Conservation (phyloP, 1,140 invertebrate species). For the Penaeus indicus region DNA sequence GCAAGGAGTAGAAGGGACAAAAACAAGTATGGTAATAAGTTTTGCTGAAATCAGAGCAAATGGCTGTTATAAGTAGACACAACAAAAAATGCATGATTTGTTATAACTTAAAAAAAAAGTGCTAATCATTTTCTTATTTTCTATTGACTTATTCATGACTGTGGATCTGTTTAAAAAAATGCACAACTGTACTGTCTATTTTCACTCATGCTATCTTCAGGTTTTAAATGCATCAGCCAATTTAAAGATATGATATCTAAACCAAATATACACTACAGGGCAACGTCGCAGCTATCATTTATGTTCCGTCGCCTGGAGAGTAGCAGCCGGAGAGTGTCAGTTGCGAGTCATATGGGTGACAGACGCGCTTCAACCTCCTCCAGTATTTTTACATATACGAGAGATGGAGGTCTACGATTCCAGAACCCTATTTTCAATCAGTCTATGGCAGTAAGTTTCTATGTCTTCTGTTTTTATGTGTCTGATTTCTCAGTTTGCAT, state of each 20-base stretch:
- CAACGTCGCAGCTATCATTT: constrained; percentile 36
- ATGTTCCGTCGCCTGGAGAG: constrained; percentile 56
- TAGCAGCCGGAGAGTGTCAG: constrained; percentile 50
- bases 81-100: too few relatives aligned
- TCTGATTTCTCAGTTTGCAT: neutral
- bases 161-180: too few relatives aligned
- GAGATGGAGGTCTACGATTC: constrained; percentile 55
- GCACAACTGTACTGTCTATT: too few relatives aligned
- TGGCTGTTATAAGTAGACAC: too few relatives aligned
- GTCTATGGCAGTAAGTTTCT: constrained; percentile 55
- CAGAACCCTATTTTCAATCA: constrained; percentile 55
- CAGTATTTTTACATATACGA: constrained; percentile 41
- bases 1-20: too few relatives aligned
- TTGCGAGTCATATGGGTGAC: constrained; percentile 48
- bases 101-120: too few relatives aligned
- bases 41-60: too few relatives aligned
- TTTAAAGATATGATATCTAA: neutral
- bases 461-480: neutral
- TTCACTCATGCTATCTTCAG: too few relatives aligned
- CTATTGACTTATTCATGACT: too few relatives aligned
- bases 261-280: constrained; percentile 6
- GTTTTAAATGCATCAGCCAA: neutral
- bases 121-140: too few relatives aligned
- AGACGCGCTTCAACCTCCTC: constrained; percentile 37
- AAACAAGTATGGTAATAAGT: too few relatives aligned